Percentiles rank a stretch among this genome's conserved stretches.
phyloP scores from a whole-genome alignment of 2,888 invertebrate species.

The Psylliodes chrysocephalus region DNA sequence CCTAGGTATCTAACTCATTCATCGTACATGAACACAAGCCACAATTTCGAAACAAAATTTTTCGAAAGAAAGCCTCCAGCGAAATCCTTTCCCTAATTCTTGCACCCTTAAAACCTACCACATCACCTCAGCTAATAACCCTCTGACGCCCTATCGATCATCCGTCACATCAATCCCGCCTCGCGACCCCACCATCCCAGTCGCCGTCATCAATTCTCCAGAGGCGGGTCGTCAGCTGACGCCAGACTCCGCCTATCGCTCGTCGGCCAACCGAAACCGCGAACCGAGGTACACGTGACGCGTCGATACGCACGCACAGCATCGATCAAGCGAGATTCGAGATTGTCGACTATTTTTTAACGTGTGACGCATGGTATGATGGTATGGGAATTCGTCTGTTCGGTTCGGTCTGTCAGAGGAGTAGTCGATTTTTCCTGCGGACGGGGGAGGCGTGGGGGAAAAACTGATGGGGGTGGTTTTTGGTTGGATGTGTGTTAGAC shows the following conservation, averaged over 20 bases:
- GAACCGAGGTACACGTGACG: constrained; percentile 13
- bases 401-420: neutral
- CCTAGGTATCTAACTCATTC: too few relatives aligned
- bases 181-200: constrained; percentile 15
- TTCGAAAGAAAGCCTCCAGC: constrained; percentile 9
- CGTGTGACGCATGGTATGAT: constrained; percentile 11
- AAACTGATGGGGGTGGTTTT: neutral
- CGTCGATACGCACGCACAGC: constrained; percentile 9
- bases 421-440: neutral
- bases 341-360: constrained; percentile 3
- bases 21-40: constrained; percentile 5
- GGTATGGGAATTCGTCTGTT: neutral
- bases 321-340: constrained; percentile 15
- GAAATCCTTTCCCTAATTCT: constrained; percentile 23
- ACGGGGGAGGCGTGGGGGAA: neutral
- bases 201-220: constrained; percentile 33
- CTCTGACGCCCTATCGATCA: constrained; percentile 15
- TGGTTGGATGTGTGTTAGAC: constrained; percentile 1
- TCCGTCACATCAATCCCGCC: constrained; percentile 16
- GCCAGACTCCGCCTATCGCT: constrained; percentile 9
- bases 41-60: constrained; percentile 6
- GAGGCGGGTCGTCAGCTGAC: constrained; percentile 38
- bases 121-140: constrained; percentile 20
- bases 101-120: constrained; percentile 9
- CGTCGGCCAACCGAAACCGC: neutral